Conservation (phyloP, 1,140 invertebrate species). For the Cepaea nemoralis region DNA sequence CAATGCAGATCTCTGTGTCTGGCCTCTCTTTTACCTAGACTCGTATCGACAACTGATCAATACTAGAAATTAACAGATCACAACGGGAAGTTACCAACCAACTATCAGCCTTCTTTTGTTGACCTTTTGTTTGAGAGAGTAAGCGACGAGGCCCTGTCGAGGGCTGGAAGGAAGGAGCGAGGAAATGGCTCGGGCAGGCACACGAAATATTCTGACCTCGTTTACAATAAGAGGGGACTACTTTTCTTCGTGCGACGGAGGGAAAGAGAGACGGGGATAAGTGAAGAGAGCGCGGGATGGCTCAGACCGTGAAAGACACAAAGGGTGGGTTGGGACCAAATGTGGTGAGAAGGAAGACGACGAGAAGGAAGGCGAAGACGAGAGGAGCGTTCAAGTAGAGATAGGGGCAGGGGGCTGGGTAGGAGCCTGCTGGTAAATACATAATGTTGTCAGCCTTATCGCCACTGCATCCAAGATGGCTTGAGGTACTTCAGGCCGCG, state of each 20-base stretch:
- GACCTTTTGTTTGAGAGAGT: slow-evolving; percentile 40
- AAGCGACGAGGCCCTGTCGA: slow-evolving; percentile 32
- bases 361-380: slow-evolving; percentile 2
- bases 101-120: slow-evolving; percentile 34
- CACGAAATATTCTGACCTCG: slow-evolving; percentile 27
- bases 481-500: background rate
- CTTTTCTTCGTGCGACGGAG: slow-evolving; percentile 16
- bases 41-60: slow-evolving; percentile 32
- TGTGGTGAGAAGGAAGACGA: background rate
- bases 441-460: slow-evolving; percentile 11
- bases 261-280: slow-evolving; percentile 13
- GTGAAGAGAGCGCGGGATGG: background rate
- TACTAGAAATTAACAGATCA: slow-evolving; percentile 35
- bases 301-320: background rate
- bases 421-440: slow-evolving; percentile 1
- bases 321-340: background rate
- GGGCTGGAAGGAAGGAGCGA: slow-evolving; percentile 35
- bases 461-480: background rate
- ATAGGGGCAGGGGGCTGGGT: background rate
- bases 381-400: background rate
- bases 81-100: slow-evolving; percentile 35
- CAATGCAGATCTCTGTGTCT: slow-evolving; percentile 24
- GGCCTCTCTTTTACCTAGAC: slow-evolving; percentile 25
- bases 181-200: slow-evolving; percentile 25
- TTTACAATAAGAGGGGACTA: slow-evolving; percentile 33